Evolutionary conservation across 2,113 vertebrate genomes (phyloP).

Genomic region (Oreotragus oreotragus): DNA sequence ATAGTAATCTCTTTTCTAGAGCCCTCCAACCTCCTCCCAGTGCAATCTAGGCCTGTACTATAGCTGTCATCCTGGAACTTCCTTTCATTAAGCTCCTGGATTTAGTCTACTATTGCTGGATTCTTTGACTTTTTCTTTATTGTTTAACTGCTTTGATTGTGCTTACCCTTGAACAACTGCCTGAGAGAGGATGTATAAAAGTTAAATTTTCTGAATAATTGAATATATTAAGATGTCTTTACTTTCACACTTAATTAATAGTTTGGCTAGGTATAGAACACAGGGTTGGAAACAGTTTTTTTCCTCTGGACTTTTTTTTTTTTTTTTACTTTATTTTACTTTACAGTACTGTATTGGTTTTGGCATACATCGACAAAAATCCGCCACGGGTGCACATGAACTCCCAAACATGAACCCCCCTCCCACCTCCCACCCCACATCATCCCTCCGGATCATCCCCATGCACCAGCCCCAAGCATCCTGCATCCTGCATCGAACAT

Average conservation of each 20-base stretch:
- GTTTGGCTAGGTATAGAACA: background rate
- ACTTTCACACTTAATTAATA: background rate
- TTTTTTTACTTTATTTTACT: too few relatives aligned
- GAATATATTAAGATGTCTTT: background rate
- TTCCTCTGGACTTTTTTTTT: background rate
- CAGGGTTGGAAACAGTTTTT: background rate
- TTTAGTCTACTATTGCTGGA: background rate
- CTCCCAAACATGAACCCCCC: too few relatives aligned
- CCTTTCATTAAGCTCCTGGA: background rate
- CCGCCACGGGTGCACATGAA: too few relatives aligned
- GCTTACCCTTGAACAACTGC: background rate
- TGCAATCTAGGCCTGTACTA: background rate
- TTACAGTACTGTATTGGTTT: too few relatives aligned
- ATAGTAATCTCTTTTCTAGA: background rate
- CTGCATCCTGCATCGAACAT: too few relatives aligned
- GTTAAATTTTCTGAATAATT: background rate
- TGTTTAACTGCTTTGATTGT: background rate
- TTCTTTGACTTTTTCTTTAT: constrained; percentile 25
- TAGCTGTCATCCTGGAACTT: background rate
- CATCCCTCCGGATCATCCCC: too few relatives aligned
- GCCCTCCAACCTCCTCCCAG: background rate
- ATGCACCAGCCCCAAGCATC: too few relatives aligned
- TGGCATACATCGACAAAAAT: too few relatives aligned
- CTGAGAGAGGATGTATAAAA: background rate
- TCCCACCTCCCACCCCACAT: too few relatives aligned